Evolutionary conservation across 2,888 invertebrate genomes (phyloP), one percentile per base, ranked within the genome.

Genomic region (Alentia gelatinosa): DNA sequence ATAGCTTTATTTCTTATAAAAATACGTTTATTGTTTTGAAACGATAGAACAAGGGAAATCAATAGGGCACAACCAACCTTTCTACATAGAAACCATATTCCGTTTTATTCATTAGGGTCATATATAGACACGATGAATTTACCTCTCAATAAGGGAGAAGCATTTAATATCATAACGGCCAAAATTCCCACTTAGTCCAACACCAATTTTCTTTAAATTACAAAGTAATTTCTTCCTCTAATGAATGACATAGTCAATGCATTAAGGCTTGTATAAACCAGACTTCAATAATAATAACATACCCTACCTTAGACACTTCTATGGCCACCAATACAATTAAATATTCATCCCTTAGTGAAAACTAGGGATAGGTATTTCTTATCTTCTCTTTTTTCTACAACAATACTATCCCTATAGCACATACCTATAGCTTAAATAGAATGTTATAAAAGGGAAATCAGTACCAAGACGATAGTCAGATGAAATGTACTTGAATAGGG

Each of bases 1-100:
- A 79, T 79, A 79, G 79, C 79, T 86, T 86, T 86, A 86, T 86
- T 86, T 47, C 86, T 47, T 86, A 86, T 86, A 86, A 86, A 86
- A 86, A 86, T 86, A 86, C 86, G 50, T 30, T 86, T 50, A 86
- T 86, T 42, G 86, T 47, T 86, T 86, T 86, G 42, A 42, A 86
- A 86, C 79, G 39, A 79, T 79, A 79, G 19, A 37, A 39, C 35
- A 19, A 79, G 12, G 15, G 19, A 39, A 79, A 79, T 37, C 37
- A 79, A 79, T 39, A 79, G 19, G 79, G 39, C 79, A 79, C 79
- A 79, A 79, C 79, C 79, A 79, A 79, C 79, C 39, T 79, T 35
- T 79, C 35, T 37, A 79, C 79, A 79, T 35, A 79, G 79, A 79
- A 79, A 79, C 79, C 39, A 79, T 79, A 79, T 79, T 35, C 79